Percentiles rank a stretch among this genome's conserved stretches.
Conservation (phyloP, 2,888 invertebrate species). For the Diplazon laetatorius region DNA sequence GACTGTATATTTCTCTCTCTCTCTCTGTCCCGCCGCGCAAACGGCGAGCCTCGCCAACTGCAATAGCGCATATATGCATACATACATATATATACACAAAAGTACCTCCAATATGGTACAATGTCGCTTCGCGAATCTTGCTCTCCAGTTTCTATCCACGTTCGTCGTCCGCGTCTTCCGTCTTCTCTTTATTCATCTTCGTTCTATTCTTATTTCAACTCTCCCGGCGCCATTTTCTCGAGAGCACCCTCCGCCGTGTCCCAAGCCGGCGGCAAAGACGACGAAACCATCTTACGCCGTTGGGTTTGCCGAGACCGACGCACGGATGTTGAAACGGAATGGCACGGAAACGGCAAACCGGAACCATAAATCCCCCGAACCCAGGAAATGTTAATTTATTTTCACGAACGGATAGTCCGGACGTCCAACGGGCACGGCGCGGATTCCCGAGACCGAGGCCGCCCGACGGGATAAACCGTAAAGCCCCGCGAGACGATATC, state of each 20-base stretch:
- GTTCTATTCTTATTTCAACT: conserved; percentile 31
- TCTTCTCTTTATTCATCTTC: conserved; percentile 6
- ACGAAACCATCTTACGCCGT: conserved; percentile 22
- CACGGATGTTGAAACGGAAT: conserved; percentile 61
- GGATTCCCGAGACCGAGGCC: too few relatives aligned
- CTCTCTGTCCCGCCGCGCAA: not conserved
- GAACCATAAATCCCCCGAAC: conserved; percentile 59
- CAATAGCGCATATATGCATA: conserved; percentile 22
- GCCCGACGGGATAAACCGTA: conserved; percentile 56
- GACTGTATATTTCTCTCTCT: not conserved
- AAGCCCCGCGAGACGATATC: conserved; percentile 51
- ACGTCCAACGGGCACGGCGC: conserved; percentile 29
- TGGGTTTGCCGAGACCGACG: conserved; percentile 15
- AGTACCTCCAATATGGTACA: conserved; percentile 20
- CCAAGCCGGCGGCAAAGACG: not conserved
- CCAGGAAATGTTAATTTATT: conserved; percentile 65
- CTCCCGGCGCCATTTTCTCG: conserved; percentile 16
- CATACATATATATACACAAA: conserved; percentile 17
- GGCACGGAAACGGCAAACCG: conserved; percentile 61
- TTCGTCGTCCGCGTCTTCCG: not conserved
- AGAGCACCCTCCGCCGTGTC: too few relatives aligned
- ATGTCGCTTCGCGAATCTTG: conserved; percentile 18
- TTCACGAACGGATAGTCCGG: conserved; percentile 62
- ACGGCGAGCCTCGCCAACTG: conserved; percentile 17
- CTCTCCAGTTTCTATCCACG: conserved; percentile 8